Evolutionary conservation across 1,140 invertebrate species (phyloP), one percentile per base, ranked within the genome.

Genomic region (Achroia grisella): DNA sequence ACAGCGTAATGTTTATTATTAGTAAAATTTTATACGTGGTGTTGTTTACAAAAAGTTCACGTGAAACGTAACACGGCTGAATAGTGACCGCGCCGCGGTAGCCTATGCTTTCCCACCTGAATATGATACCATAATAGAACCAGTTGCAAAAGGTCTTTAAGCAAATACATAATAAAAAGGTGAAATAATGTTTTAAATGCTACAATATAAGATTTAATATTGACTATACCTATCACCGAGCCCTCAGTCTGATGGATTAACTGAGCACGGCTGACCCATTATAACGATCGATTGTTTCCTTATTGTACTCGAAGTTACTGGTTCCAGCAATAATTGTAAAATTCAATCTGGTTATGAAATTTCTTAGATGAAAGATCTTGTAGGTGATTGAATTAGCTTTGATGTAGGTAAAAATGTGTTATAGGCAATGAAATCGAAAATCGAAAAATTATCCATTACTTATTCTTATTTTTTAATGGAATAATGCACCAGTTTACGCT

Each of bases 211-310:
- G 71, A 73, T 48, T 63, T 62, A 74, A 62, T 61, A 65, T 76
- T 65, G 54, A 39, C 41, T 58, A 59, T 62, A 59, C 49, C 30
- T 36, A 29, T 53, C 44, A 56, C 35, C 52, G 62, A 73, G 69
- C 68, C 77, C 75, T 64, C 64, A 60, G 65, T 48, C 45, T 55
- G 70, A 65, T 62, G 77, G 77, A 79, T 82, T 79, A 82, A 61
- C 69, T 62, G 71, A 71, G 74, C 77, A 62, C 69, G 78, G 61
- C 60, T 81, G 78, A 84, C 80, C 80, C 77, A 84, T 84, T 80
- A 80, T 80, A 79, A 77, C 80, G 71, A 84, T 84, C 80, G 80
- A 84, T 84, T 82, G 78, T 84, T 84, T 84, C 78, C 78, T 81
- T 78, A 82, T 80, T 75, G 67, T 78, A 51, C 51, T 62, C 62